Evolutionary conservation across 2,888 invertebrate genomes (phyloP).

Genomic region (Caenorhabditis doughertyi): DNA sequence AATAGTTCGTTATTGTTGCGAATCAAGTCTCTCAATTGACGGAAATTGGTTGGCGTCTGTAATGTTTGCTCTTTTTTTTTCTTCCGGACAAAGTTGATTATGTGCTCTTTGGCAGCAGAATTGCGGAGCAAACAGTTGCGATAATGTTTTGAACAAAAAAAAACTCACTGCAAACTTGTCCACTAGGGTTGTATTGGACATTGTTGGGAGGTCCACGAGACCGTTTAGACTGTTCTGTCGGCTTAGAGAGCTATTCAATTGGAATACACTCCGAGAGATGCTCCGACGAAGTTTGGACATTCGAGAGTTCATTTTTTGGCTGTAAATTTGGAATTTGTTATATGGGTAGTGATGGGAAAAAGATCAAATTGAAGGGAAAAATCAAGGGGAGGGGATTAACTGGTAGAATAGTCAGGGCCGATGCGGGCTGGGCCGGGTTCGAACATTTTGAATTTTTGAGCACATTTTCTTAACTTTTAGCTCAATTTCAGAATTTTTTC

Average conservation of each 20-base stretch:
- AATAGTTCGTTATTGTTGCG: slow-evolving; percentile 69
- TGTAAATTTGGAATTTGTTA: background rate
- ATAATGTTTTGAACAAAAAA: background rate
- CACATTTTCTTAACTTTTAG: too few species aligned
- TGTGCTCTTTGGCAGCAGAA: background rate
- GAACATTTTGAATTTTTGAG: too few species aligned
- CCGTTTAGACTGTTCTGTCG: slow-evolving; percentile 68
- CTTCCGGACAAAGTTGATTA: background rate
- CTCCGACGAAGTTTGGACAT: slow-evolving; percentile 71
- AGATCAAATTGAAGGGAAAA: background rate
- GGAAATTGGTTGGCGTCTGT: slow-evolving; percentile 69
- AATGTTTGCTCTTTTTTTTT: background rate
- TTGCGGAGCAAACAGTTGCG: too few species aligned
- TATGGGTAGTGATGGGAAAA: too few species aligned
- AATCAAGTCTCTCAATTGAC: slow-evolving; percentile 68
- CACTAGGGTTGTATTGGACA: slow-evolving; percentile 61
- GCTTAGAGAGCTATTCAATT: slow-evolving; percentile 68
- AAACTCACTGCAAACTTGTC: slow-evolving; percentile 70
- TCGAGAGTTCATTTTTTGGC: slow-evolving; percentile 67
- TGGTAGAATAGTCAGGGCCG: too few species aligned
- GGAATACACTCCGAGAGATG: slow-evolving; percentile 73
- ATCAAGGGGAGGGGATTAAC: too few species aligned
- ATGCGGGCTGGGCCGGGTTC: too few species aligned
- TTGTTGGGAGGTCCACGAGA: slow-evolving; percentile 69
- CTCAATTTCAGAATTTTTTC: too few species aligned